A percentile compares a stretch with the other conserved stretches of the same genome.
These are phyloP conservation scores for Rissa tridactyla DNA, from an alignment of 2,113 vertebrate genomes.

Conservation along the genomic window DNA sequence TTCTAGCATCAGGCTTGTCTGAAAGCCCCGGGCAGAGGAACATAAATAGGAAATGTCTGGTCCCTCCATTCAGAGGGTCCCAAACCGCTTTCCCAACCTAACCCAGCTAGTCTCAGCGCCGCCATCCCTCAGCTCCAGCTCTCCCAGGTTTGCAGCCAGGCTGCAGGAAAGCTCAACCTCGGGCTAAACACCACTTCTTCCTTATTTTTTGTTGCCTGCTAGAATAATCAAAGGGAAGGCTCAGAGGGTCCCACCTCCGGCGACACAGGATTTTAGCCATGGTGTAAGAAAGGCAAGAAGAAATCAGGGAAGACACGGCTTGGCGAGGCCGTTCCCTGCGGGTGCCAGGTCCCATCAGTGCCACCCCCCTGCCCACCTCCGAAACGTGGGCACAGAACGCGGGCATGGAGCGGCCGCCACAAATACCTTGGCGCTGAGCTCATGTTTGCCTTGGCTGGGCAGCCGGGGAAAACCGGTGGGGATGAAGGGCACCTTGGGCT, in stretches of 20 bases:
- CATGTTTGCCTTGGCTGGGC: slow-evolving; percentile 36
- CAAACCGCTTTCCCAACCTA: neutral
- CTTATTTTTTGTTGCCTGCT: neutral
- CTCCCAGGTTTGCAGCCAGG: neutral
- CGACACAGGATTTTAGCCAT: accelerated
- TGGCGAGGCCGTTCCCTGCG: accelerated
- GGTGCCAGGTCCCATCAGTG: neutral
- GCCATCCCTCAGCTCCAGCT: neutral
- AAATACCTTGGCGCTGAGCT: slow-evolving; percentile 7
- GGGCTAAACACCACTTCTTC: neutral
- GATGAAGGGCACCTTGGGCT: neutral
- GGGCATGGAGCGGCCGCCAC: neutral
- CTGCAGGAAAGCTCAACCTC: neutral
- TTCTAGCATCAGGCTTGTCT: neutral
- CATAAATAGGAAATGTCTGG: accelerated
- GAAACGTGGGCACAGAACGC: neutral
- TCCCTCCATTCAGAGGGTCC: neutral
- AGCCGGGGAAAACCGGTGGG: accelerated
- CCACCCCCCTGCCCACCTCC: neutral
- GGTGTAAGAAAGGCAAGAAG: neutral
- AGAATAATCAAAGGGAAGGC: neutral
- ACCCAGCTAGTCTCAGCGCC: accelerated
- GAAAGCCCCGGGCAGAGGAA: neutral
- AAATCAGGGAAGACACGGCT: accelerated
- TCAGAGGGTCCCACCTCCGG: accelerated